A percentile compares a stretch with the other conserved stretches of the same genome.
phyloP scores from a whole-genome alignment of 2,888 invertebrate species.

The Leptothorax acervorum region DNA sequence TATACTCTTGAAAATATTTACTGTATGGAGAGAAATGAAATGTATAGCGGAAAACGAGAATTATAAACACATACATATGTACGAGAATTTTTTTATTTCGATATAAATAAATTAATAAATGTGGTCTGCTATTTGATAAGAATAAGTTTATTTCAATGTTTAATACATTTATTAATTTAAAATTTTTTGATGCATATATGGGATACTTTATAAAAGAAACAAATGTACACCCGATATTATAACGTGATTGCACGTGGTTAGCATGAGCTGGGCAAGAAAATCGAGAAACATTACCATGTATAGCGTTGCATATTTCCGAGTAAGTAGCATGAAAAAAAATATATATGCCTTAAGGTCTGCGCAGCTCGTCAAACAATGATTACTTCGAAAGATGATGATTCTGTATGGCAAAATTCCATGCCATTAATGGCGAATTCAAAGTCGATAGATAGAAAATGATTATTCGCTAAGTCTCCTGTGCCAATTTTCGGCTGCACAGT shows the following conservation, averaged over 20 bases:
- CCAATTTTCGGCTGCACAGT: background rate
- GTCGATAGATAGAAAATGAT: background rate
- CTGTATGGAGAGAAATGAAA: constrained; percentile 47
- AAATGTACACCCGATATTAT: background rate
- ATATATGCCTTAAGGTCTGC: background rate
- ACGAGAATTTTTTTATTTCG: constrained; percentile 19
- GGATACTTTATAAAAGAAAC: background rate
- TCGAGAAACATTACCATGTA: background rate
- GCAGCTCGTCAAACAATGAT: constrained; percentile 23
- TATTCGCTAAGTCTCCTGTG: background rate
- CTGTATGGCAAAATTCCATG: constrained; percentile 12
- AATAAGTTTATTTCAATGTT: constrained; percentile 14
- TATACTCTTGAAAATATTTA: constrained; percentile 46
- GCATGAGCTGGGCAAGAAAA: background rate
- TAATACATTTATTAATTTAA: background rate
- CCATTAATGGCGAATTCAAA: background rate
- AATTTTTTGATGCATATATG: background rate
- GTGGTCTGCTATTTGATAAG: background rate
- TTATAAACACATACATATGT: constrained; percentile 24
- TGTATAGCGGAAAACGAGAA: constrained; percentile 52
- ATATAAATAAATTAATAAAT: constrained; percentile 1
- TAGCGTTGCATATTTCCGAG: background rate
- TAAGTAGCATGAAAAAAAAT: background rate
- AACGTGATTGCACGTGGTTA: background rate
- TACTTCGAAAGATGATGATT: constrained; percentile 5